Conservation (phyloP, 2,888 invertebrate species). For the Neoaliturus tenellus region DNA sequence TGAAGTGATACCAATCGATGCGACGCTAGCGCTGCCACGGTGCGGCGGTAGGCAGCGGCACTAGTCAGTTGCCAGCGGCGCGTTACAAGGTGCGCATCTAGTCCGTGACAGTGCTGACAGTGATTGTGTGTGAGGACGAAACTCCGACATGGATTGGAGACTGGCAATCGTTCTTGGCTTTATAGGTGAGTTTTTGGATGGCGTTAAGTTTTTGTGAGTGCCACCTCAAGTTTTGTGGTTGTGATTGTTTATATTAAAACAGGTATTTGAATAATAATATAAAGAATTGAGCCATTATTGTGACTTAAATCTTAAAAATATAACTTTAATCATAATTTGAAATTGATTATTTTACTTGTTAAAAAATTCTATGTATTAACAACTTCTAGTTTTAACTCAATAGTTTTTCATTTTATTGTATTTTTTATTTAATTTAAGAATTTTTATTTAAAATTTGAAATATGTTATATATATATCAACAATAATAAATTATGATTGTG, state of each 20-base stretch:
- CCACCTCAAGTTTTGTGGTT: neutral
- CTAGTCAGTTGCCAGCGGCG: constrained; percentile 13
- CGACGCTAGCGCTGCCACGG: neutral
- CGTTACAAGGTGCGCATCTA: neutral
- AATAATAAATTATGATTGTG: no score
- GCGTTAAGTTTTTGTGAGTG: neutral
- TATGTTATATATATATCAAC: no score
- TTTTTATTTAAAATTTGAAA: no score
- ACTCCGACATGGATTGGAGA: neutral
- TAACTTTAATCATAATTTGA: no score
- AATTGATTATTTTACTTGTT: no score
- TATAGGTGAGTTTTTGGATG: constrained; percentile 8
- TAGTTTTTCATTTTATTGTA: no score
- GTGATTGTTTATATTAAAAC: neutral
- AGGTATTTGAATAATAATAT: no score
- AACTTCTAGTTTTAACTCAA: no score
- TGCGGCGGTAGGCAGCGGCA: neutral
- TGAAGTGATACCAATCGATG: constrained; percentile 24
- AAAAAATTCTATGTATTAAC: no score
- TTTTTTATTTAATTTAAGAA: no score
- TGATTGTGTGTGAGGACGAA: neutral
- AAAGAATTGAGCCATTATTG: no score
- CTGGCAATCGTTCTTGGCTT: neutral
- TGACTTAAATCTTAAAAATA: neutral
- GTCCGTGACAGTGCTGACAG: neutral